Evolutionary conservation across 2,797 vertebrate genomes (phyloP).

Genomic region (Brachymystax lenok): DNA sequence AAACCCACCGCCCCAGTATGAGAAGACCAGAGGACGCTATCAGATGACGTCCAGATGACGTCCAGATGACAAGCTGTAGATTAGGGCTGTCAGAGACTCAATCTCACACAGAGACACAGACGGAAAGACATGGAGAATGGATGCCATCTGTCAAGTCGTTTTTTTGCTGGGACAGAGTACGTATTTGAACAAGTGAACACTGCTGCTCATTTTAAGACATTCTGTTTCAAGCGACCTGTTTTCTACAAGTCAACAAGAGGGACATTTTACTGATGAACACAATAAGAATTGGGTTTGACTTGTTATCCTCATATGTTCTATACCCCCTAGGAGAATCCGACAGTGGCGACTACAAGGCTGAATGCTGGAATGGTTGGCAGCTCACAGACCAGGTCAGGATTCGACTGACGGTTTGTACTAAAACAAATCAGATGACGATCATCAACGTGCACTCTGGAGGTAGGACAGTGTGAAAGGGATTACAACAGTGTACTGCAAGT

Average conservation of each 20-base stretch:
- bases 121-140: not conserved
- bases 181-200: too few species aligned
- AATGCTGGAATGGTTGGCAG: not conserved
- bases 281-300: too few species aligned
- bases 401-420: not conserved
- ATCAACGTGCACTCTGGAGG: not conserved
- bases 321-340: not conserved
- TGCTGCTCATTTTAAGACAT: too few species aligned
- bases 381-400: not conserved
- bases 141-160: conserved; percentile 21
- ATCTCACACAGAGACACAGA: not conserved
- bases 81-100: not conserved
- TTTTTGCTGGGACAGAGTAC: conserved; percentile 13
- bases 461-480: not conserved
- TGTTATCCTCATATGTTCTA: conserved; percentile 3
- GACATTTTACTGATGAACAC: too few species aligned
- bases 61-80: not conserved
- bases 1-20: not conserved
- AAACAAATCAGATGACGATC: not conserved
- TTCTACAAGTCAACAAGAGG: too few species aligned
- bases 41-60: not conserved
- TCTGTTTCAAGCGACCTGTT: too few species aligned
- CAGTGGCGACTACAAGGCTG: not conserved
- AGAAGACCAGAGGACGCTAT: not conserved
- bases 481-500: not conserved